Base-by-base conservation (phyloP, 2,113 vertebrate genomes). In the Halcyon senegalensis region DNA sequence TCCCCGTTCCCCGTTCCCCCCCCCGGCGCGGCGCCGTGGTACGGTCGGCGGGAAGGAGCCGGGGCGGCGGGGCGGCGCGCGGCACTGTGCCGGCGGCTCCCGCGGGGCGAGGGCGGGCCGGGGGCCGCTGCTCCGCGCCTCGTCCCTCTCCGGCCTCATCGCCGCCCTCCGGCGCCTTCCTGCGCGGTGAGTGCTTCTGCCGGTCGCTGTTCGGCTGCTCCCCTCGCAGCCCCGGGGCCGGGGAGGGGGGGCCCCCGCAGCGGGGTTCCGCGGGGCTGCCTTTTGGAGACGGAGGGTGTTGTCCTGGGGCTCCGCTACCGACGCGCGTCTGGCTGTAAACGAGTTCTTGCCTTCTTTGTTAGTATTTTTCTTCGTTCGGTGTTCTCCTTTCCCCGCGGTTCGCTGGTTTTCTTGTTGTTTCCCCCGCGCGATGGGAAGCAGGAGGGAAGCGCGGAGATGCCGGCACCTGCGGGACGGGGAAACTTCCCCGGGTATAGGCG, bases 101-200 rank as follows among this genome's bases (percentile, higher is more conserved):
- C 84, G 78, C 79, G 93, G 68, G 46, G 89, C 37, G 92, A 72
- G 50, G 87, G 90, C 13, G 50, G 66, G 72, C 20, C 31, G 44
- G 31, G 60, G 68, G 87, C 69, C 24, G 39, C 74, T 28, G 77
- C 64, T 56, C 25, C 56, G 56, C 60, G 75, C 84, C 43, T 62
- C 67, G 27, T 62, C 55, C 16, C 30, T 37, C 46, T 89, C 55
- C 62, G 5, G 18, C 56, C 41, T 46, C 77, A 9, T 31, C 50
- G 60, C 51, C 60, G 1, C 27, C 91, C 93, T 83, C 82, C 55
- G 96, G 94, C 50, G 80, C 94, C 56, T 82, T 39, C 33, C 96
- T 70, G 89, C 90, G 46, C 83, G 97, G 97, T 98, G 96, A 98
- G 98, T 98, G 97, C 80, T 51, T 50, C 93, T 41, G 58, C 28